These are phyloP conservation scores for Aphrophora alni DNA, from an alignment of 2,888 invertebrate species.

Conservation along the genomic window DNA sequence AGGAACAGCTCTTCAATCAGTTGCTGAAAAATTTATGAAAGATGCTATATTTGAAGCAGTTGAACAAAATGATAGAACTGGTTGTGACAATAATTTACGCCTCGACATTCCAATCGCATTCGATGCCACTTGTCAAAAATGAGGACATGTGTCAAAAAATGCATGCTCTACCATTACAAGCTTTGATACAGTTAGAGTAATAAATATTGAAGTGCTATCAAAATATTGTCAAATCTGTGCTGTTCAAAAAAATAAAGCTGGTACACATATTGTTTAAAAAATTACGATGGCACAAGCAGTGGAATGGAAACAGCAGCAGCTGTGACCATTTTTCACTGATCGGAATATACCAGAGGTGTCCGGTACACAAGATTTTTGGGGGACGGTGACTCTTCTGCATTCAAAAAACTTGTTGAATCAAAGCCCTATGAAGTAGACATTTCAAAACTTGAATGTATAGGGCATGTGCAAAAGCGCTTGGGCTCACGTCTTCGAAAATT, in stretches of 20 bases:
- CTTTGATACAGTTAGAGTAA: no score
- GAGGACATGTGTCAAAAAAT: no score
- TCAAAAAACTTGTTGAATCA: slow-evolving; percentile 7
- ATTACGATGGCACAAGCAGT: slow-evolving; percentile 20
- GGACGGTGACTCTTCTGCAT: slow-evolving; percentile 27
- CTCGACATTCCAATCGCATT: no score
- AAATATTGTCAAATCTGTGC: no score
- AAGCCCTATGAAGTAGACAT: slow-evolving; percentile 20
- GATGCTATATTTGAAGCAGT: no score
- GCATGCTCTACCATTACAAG: no score
- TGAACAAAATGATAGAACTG: no score
- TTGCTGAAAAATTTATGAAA: not conserved
- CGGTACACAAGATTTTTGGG: slow-evolving; percentile 9
- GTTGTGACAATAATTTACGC: no score
- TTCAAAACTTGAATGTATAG: slow-evolving; percentile 25
- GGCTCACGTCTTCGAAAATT: slow-evolving; percentile 20
- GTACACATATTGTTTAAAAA: slow-evolving; percentile 19
- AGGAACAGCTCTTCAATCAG: not conserved
- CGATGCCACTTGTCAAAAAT: no score
- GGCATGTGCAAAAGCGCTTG: slow-evolving; percentile 17
- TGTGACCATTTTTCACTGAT: slow-evolving; percentile 13
- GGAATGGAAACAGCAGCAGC: slow-evolving; percentile 27
- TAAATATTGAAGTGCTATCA: no score
- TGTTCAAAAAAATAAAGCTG: slow-evolving; percentile 16
- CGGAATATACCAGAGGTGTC: slow-evolving; percentile 16